phyloP scores from a whole-genome alignment of 2,888 invertebrate genomes.

The Ganaspis brasiliensis region DNA sequence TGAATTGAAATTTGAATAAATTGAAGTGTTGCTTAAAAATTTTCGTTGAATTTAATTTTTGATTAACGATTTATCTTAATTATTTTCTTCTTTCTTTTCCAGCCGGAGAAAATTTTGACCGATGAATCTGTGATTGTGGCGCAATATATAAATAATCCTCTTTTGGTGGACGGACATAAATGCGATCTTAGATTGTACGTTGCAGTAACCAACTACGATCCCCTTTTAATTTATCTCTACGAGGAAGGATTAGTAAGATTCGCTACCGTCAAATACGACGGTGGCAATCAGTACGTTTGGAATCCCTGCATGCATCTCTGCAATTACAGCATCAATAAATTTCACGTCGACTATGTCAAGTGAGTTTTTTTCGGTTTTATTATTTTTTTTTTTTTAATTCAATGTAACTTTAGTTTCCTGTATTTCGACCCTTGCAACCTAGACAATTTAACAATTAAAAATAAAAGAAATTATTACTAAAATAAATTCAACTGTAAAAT shows the following conservation, averaged over 20 bases:
- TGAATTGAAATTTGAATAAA: too few species aligned
- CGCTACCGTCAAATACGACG: slow-evolving; percentile 97
- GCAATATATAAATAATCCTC: slow-evolving; percentile 93
- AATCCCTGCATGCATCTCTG: slow-evolving; percentile 98
- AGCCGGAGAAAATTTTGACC: slow-evolving; percentile 94
- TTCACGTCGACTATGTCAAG: slow-evolving; percentile 97
- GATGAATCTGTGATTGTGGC: slow-evolving; percentile 96
- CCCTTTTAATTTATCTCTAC: slow-evolving; percentile 95
- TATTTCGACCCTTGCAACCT: too few species aligned
- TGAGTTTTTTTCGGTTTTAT: slow-evolving; percentile 73
- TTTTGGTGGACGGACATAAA: slow-evolving; percentile 95
- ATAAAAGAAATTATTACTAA: too few species aligned
- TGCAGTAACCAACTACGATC: slow-evolving; percentile 96
- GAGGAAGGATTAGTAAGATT: slow-evolving; percentile 97
- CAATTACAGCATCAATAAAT: slow-evolving; percentile 99
- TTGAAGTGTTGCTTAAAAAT: too few species aligned
- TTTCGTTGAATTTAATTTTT: not conserved
- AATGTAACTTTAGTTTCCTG: too few species aligned
- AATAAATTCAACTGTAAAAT: too few species aligned
- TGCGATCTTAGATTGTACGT: slow-evolving; percentile 98
- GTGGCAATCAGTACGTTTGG: slow-evolving; percentile 95
- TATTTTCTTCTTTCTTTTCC: slow-evolving; percentile 66
- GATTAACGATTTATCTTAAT: not conserved
- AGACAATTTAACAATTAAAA: too few species aligned
- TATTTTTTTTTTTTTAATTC: too few species aligned